These are phyloP conservation scores for Lagocephalus sceleratus DNA, from an alignment of 2,797 vertebrate genomes.

Conservation along the genomic window DNA sequence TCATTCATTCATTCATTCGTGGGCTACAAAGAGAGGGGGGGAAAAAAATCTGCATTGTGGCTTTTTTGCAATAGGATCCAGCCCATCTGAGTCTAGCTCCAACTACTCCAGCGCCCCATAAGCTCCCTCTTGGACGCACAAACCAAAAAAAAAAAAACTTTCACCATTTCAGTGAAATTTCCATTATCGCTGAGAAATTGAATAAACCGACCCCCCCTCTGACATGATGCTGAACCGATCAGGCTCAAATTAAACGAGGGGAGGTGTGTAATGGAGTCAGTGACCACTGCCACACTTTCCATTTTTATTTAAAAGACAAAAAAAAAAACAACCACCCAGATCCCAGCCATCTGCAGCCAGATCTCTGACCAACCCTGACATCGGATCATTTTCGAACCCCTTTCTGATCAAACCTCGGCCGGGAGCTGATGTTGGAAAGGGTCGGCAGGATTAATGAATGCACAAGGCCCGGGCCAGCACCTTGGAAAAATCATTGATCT, in stretches of 20 bases:
- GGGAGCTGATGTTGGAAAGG: constrained; percentile 32
- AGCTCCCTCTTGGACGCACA: neutral
- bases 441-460: constrained; percentile 61
- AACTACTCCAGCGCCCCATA: constrained; percentile 45
- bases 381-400: constrained; percentile 7
- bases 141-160: neutral
- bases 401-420: neutral
- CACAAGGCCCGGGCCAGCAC: constrained; percentile 68
- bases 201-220: constrained; percentile 23
- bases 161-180: neutral
- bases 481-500: constrained; percentile 57
- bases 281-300: constrained; percentile 61
- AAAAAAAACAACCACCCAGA: too few relatives aligned
- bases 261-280: constrained; percentile 64
- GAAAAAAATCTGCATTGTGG: constrained; percentile 16
- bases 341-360: constrained; percentile 30
- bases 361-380: constrained; percentile 23
- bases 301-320: constrained; percentile 18
- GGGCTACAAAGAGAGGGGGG: too few relatives aligned
- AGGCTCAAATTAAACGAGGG: constrained; percentile 56
- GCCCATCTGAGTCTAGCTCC: constrained; percentile 9
- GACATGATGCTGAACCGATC: constrained; percentile 30
- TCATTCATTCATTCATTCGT: neutral
- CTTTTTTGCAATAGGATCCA: constrained; percentile 8
- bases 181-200: neutral